These are phyloP conservation scores for Biston betularia DNA, from an alignment of 2,888 invertebrate species.

Conservation along the genomic window DNA sequence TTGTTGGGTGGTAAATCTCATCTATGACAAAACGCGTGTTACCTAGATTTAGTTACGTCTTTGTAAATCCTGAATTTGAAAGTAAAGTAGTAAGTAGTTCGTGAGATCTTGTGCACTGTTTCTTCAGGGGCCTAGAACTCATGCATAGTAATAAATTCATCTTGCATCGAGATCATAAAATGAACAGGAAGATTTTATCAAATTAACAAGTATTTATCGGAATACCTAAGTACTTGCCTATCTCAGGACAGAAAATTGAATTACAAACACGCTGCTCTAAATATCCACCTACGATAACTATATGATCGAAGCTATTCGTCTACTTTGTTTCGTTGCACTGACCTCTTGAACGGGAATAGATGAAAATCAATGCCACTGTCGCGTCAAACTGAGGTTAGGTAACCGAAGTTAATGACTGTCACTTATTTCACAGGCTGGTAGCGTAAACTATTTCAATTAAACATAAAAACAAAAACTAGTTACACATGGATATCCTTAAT, in stretches of 20 bases:
- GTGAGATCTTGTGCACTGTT: too few species aligned
- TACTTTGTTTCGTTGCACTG: slow-evolving; percentile 32
- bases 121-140: too few species aligned
- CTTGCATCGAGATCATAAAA: too few species aligned
- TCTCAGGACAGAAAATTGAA: background rate
- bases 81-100: too few species aligned
- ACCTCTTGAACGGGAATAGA: slow-evolving; percentile 44
- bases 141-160: too few species aligned
- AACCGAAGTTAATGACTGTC: slow-evolving; percentile 45
- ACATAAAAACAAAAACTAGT: background rate
- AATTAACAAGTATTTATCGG: too few species aligned
- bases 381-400: slow-evolving; percentile 55
- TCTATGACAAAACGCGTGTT: too few species aligned
- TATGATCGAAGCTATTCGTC: background rate
- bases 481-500: background rate
- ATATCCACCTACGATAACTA: background rate
- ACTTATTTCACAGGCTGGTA: slow-evolving; percentile 37
- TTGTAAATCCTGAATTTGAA: too few species aligned
- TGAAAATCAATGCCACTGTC: slow-evolving; percentile 63
- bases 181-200: too few species aligned
- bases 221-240: background rate
- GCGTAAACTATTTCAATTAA: slow-evolving; percentile 29
- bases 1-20: too few species aligned
- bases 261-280: background rate
- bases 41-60: too few species aligned